Evolutionary conservation across 2,888 invertebrate genomes (phyloP).

Genomic region (Coremacera marginata): DNA sequence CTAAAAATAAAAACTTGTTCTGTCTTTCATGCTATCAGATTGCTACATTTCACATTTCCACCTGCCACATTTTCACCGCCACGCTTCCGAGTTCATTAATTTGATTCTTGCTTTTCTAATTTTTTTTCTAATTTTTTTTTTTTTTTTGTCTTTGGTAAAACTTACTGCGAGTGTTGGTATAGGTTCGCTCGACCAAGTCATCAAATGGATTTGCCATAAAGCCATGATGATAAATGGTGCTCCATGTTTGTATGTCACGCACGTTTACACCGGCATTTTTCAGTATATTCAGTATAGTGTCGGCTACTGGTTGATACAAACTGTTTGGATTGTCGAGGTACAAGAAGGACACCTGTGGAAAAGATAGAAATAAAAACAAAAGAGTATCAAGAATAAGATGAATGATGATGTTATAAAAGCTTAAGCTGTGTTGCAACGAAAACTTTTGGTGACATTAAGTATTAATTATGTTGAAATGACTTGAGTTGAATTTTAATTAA

Average conservation of each 20-base stretch:
- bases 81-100: too few species aligned
- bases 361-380: neutral
- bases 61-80: neutral
- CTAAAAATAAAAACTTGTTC: neutral
- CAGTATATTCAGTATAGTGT: constrained; percentile 81
- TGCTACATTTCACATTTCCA: neutral
- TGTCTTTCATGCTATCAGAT: neutral
- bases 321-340: constrained; percentile 84
- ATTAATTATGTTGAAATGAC: constrained; percentile 10
- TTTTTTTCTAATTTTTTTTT: neutral
- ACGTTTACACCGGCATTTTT: constrained; percentile 79
- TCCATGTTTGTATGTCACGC: constrained; percentile 76
- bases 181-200: constrained; percentile 84
- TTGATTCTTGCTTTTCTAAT: neutral
- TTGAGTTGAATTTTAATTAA: neutral
- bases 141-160: constrained; percentile 46
- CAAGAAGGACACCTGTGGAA: constrained; percentile 81
- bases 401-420: neutral
- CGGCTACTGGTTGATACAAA: constrained; percentile 82
- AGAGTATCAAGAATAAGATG: neutral
- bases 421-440: neutral
- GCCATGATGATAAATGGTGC: constrained; percentile 83
- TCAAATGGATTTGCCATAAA: constrained; percentile 89
- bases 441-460: neutral
- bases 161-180: constrained; percentile 90